Evolutionary conservation across 2,113 vertebrate species (phyloP).

Genomic region (Pelobates fuscus): DNA sequence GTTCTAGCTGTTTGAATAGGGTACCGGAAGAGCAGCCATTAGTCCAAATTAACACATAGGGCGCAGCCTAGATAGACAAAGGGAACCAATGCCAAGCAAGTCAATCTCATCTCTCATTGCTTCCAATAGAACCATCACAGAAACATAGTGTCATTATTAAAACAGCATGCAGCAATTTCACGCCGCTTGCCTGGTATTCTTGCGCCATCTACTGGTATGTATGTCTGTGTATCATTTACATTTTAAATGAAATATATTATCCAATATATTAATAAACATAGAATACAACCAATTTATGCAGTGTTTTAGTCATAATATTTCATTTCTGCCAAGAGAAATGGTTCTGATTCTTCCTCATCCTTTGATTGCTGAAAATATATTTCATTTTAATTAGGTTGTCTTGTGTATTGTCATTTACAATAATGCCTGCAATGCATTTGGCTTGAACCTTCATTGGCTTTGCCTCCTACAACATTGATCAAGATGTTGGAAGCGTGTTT

Average conservation of each 20-base stretch:
- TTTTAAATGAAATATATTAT: too few relatives aligned
- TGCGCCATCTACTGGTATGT: conserved; percentile 43
- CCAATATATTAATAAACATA: too few relatives aligned
- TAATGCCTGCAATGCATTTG: neutral
- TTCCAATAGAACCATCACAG: neutral
- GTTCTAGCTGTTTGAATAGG: neutral
- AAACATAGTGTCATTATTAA: neutral
- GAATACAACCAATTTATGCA: neutral
- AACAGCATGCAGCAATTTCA: neutral
- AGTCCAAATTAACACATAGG: neutral
- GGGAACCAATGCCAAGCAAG: neutral
- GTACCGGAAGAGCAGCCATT: neutral
- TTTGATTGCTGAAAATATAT: neutral
- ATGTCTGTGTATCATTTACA: too few relatives aligned
- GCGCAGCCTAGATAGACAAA: neutral
- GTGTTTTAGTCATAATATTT: neutral
- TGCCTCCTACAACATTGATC: too few relatives aligned
- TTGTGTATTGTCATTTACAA: neutral
- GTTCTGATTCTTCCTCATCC: neutral
- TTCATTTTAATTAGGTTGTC: neutral
- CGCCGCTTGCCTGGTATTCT: conserved; percentile 8
- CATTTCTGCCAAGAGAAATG: neutral
- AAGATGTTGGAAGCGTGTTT: too few relatives aligned
- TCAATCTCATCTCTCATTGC: neutral
- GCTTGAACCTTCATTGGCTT: neutral